Conservation (phyloP, 2,113 vertebrate genomes). For the Coreoperca whiteheadi region DNA sequence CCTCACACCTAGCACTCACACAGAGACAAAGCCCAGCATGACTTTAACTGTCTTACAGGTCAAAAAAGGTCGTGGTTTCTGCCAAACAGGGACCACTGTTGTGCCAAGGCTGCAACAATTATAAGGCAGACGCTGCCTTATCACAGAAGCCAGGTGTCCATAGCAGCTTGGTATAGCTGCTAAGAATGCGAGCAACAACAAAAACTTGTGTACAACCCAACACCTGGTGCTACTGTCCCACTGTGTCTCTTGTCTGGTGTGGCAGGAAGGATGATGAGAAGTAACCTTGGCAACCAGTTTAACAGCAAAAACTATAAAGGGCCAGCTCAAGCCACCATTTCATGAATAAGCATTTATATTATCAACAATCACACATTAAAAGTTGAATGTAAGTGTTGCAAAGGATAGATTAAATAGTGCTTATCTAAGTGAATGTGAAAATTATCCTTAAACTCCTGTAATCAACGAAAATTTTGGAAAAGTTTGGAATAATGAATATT, state of each 20-base stretch:
- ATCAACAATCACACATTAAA: neutral
- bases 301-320: slow-evolving; percentile 16
- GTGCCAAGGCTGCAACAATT: slow-evolving; percentile 64
- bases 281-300: slow-evolving; percentile 63
- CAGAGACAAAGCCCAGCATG: slow-evolving; percentile 60
- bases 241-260: slow-evolving; percentile 53
- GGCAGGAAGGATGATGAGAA: slow-evolving; percentile 56
- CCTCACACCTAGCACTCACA: slow-evolving; percentile 44
- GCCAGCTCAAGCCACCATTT: neutral
- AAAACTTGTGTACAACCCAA: slow-evolving; percentile 72
- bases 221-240: slow-evolving; percentile 66
- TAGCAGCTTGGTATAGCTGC: slow-evolving; percentile 69
- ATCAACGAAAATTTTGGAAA: slow-evolving; percentile 2
- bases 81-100: slow-evolving; percentile 48
- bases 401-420: slow-evolving; percentile 2
- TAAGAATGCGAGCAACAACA: slow-evolving; percentile 66
- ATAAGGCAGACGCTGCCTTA: slow-evolving; percentile 56
- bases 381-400: neutral
- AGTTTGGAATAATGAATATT: slow-evolving; percentile 20
- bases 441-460: neutral
- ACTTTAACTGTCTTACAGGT: slow-evolving; percentile 64
- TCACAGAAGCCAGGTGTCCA: slow-evolving; percentile 74
- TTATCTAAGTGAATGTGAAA: slow-evolving; percentile 12
- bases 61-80: slow-evolving; percentile 68
- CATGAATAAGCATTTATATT: neutral